Percentiles rank a stretch among this genome's conserved stretches.
phyloP scores from a whole-genome alignment of 2,113 vertebrate genomes.

The Benitochromis conjunctus region DNA sequence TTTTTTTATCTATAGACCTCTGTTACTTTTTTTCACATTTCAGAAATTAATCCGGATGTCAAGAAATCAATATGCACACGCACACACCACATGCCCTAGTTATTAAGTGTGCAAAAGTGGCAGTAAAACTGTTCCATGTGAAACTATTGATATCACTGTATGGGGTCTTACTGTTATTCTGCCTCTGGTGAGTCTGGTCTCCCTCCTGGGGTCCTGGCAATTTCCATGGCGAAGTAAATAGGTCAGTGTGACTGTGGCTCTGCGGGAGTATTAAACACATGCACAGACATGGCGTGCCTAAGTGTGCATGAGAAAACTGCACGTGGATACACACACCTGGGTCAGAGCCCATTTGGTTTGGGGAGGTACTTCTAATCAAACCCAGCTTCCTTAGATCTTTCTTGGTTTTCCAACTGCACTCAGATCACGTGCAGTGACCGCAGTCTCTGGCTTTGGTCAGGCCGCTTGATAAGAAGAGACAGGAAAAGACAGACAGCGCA shows the following conservation, averaged over 20 bases:
- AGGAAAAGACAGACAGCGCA: slow-evolving; percentile 22
- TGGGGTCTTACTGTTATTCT: slow-evolving; percentile 14
- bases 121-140: slow-evolving; percentile 30
- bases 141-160: slow-evolving; percentile 39
- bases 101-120: slow-evolving; percentile 20
- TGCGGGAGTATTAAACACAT: slow-evolving; percentile 24
- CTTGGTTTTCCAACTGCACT: slow-evolving; percentile 38
- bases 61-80: slow-evolving; percentile 31
- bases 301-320: not conserved
- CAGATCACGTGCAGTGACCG: slow-evolving; percentile 50
- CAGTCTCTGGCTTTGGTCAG: slow-evolving; percentile 58
- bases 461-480: slow-evolving; percentile 59
- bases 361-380: slow-evolving; percentile 62
- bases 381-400: slow-evolving; percentile 53
- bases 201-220: slow-evolving; percentile 19
- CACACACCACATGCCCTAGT: slow-evolving; percentile 13
- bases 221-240: slow-evolving; percentile 48
- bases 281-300: not conserved
- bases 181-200: slow-evolving; percentile 25
- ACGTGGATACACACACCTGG: slow-evolving; percentile 47
- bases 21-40: slow-evolving; percentile 12
- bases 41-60: slow-evolving; percentile 35
- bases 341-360: slow-evolving; percentile 56
- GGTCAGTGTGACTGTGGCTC: slow-evolving; percentile 54
- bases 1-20: not conserved